phyloP scores from a whole-genome alignment of 2,888 invertebrate species.

The Omphaloscelis lunosa region DNA sequence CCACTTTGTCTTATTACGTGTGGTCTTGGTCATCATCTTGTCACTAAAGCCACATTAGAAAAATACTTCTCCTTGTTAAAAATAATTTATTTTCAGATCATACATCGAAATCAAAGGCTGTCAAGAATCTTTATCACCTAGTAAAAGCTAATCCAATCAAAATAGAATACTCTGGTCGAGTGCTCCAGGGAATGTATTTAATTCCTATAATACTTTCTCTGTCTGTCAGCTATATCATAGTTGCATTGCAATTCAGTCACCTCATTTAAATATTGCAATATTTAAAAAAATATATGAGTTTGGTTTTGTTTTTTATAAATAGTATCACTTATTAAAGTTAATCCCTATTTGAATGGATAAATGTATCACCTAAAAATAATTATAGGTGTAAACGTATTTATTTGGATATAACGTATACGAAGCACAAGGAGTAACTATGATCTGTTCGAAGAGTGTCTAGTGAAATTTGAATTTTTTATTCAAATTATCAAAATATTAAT shows the following conservation, averaged over 20 bases:
- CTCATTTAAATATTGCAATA: slow-evolving; percentile 30
- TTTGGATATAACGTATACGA: too few relatives aligned
- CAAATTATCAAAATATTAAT: too few relatives aligned
- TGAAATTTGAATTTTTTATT: too few relatives aligned
- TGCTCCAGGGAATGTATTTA: slow-evolving; percentile 44
- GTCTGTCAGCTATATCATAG: slow-evolving; percentile 41
- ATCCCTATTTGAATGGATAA: not conserved
- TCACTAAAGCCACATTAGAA: too few relatives aligned
- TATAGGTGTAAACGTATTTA: not conserved
- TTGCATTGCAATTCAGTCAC: slow-evolving; percentile 49
- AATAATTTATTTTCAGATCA: slow-evolving; percentile 44
- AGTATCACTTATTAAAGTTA: too few relatives aligned
- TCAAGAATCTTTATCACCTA: slow-evolving; percentile 13
- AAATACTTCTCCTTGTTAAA: too few relatives aligned
- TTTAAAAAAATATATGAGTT: too few relatives aligned
- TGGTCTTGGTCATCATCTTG: too few relatives aligned
- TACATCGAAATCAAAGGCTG: not conserved
- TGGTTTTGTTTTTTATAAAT: too few relatives aligned
- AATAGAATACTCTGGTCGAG: slow-evolving; percentile 20
- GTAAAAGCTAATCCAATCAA: slow-evolving; percentile 32
- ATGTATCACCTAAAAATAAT: not conserved
- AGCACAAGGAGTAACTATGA: not conserved
- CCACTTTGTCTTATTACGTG: too few relatives aligned
- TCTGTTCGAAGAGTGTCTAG: too few relatives aligned
- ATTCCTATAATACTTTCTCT: slow-evolving; percentile 50